Evolutionary conservation across 30 jellyfish, hydroid and myxozoan species (phyloP).

Genomic region (Aurelia coerulea): DNA sequence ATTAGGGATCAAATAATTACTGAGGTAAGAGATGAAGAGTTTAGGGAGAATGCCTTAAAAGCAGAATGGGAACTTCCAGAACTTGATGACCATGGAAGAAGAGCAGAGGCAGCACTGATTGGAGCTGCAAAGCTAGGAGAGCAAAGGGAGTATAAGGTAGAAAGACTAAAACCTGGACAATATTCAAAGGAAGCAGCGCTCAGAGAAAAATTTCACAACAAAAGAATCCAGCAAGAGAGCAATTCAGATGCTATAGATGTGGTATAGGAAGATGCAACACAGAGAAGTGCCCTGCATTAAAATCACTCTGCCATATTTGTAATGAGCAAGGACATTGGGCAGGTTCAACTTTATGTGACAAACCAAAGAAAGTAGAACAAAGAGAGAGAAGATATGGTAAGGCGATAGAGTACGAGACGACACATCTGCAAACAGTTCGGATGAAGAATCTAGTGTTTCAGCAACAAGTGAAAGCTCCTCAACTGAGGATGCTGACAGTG

Average conservation of each 20-base stretch:
- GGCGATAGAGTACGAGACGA: conserved; percentile 7
- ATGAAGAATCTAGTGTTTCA: neutral
- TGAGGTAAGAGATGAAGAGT: too few relatives aligned
- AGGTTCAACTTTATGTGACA: conserved; percentile 29
- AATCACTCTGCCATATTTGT: conserved; percentile 12
- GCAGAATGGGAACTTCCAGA: conserved; percentile 20
- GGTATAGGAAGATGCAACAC: conserved; percentile 23
- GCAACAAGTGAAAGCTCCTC: too few relatives aligned
- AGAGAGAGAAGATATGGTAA: conserved; percentile 10
- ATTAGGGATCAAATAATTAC: conserved; percentile 2
- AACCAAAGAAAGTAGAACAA: conserved; percentile 2
- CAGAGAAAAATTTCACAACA: conserved; percentile 22
- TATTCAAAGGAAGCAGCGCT: conserved; percentile 9
- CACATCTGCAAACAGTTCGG: conserved; percentile 19
- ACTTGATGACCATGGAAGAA: conserved; percentile 20
- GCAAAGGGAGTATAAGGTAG: conserved; percentile 30
- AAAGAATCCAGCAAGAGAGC: conserved; percentile 8
- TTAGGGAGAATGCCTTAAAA: conserved; percentile 1
- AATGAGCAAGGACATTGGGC: conserved; percentile 31
- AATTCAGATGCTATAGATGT: conserved; percentile 9
- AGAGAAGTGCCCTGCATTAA: neutral
- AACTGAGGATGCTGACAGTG: neutral
- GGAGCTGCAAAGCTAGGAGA: conserved; percentile 39
- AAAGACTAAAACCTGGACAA: conserved; percentile 30
- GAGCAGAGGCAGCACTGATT: conserved; percentile 18